Evolutionary conservation across 2,797 vertebrate genomes (phyloP).

Genomic region (Coregonus ussuriensis): DNA sequence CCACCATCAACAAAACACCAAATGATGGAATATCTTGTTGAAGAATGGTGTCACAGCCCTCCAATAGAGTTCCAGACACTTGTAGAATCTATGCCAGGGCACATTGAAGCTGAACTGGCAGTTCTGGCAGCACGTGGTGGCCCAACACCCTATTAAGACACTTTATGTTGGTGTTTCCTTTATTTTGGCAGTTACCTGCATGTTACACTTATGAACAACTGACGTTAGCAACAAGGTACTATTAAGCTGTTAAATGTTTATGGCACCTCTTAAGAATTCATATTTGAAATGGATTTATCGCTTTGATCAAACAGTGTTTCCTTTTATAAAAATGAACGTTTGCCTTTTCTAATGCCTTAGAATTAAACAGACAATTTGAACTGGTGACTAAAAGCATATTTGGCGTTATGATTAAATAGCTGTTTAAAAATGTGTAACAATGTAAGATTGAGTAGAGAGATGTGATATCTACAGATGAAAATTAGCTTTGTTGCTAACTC

Average conservation of each 20-base stretch:
- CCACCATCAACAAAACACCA: too few relatives aligned
- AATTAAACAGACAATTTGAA: conserved; percentile 38
- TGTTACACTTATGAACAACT: neutral
- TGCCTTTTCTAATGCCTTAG: conserved; percentile 29
- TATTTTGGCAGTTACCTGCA: too few relatives aligned
- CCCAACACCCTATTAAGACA: too few relatives aligned
- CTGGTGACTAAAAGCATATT: conserved; percentile 78
- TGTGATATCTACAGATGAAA: conserved; percentile 20
- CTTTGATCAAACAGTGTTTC: conserved; percentile 34
- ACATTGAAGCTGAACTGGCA: too few relatives aligned
- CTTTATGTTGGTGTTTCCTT: too few relatives aligned
- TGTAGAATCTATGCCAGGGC: too few relatives aligned
- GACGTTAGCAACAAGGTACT: conserved; percentile 1
- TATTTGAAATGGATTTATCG: conserved; percentile 30
- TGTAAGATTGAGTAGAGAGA: conserved; percentile 32
- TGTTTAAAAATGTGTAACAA: conserved; percentile 22
- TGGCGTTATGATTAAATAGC: conserved; percentile 72
- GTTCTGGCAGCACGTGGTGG: too few relatives aligned
- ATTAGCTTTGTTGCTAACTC: neutral
- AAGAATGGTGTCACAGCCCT: too few relatives aligned
- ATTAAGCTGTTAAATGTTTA: conserved; percentile 36
- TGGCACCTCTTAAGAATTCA: conserved; percentile 14
- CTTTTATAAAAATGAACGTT: conserved; percentile 36
- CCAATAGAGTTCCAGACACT: too few relatives aligned
- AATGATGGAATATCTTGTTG: too few relatives aligned